Conservation (phyloP, 1,140 invertebrate genomes). For the Drosophila lowei region DNA sequence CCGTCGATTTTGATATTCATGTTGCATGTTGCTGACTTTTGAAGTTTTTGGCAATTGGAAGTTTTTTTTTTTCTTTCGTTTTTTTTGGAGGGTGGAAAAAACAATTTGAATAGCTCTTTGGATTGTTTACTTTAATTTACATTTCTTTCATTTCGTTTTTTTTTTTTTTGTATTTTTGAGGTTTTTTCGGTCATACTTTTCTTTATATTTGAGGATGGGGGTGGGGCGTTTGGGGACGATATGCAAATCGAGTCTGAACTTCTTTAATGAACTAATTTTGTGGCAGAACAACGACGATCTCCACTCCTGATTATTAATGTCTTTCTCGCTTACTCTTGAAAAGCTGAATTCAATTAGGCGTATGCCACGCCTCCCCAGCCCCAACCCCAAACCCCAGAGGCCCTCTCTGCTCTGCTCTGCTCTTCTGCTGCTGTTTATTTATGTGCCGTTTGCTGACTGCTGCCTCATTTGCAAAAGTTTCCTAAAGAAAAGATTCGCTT, state of each 20-base stretch:
- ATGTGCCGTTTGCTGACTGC: conserved; percentile 43
- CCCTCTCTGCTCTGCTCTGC: no score
- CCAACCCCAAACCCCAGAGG: no score
- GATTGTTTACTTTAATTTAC: conserved; percentile 76
- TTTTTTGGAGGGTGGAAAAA: conserved; percentile 18
- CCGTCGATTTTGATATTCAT: conserved; percentile 74
- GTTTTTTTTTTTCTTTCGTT: conserved; percentile 35
- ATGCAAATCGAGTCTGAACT: conserved; percentile 66
- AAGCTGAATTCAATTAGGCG: conserved; percentile 70
- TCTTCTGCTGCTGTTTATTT: conserved; percentile 50
- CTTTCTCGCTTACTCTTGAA: conserved; percentile 48
- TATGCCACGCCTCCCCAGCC: conserved; percentile 39
- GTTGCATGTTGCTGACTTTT: conserved; percentile 79
- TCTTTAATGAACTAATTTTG: conserved; percentile 78
- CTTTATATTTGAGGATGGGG: neutral
- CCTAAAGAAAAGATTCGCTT: conserved; percentile 39
- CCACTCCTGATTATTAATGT: conserved; percentile 38
- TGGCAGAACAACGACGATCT: conserved; percentile 20
- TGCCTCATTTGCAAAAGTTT: conserved; percentile 72
- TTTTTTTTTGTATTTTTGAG: conserved; percentile 35
- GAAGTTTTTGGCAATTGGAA: conserved; percentile 72
- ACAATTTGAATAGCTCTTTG: conserved; percentile 48
- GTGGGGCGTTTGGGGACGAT: conserved; percentile 11
- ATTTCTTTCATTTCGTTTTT: conserved; percentile 46
- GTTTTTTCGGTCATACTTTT: conserved; percentile 9